Conservation (phyloP, 2,113 vertebrate species). For the Myanophis thanlyinensis region DNA sequence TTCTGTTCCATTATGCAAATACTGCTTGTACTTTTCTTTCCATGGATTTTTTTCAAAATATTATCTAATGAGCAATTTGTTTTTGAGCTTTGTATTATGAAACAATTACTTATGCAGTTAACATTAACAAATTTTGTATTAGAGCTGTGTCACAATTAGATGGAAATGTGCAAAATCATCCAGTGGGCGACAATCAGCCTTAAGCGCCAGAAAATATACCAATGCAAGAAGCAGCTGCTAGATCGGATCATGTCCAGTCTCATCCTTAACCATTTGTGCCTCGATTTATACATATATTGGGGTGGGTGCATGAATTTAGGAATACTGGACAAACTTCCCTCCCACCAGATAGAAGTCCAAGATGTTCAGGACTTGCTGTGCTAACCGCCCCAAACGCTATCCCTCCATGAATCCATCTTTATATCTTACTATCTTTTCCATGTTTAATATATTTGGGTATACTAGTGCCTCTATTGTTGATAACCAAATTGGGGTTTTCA, state of each 20-base stretch:
- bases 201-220: constrained; percentile 58
- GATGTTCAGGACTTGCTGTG: too few relatives aligned
- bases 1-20: neutral
- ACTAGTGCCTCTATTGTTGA: too few relatives aligned
- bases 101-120: neutral
- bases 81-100: neutral
- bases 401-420: too few relatives aligned
- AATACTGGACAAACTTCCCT: too few relatives aligned
- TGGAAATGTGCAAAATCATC: constrained; percentile 53
- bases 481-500: too few relatives aligned
- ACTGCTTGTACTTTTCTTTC: neutral
- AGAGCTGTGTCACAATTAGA: constrained; percentile 50
- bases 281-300: constrained; percentile 58
- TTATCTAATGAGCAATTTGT: neutral
- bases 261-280: constrained; percentile 63
- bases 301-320: too few relatives aligned
- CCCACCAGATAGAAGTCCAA: too few relatives aligned
- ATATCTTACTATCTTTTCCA: too few relatives aligned
- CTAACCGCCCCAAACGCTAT: too few relatives aligned
- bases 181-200: constrained; percentile 49
- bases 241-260: constrained; percentile 51
- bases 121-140: constrained; percentile 48
- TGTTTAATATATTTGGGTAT: too few relatives aligned
- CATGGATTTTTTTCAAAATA: neutral
- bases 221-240: constrained; percentile 52